Percentiles rank a stretch among this genome's conserved stretches.
Evolutionary conservation across 2,888 invertebrate genomes (phyloP).

Genomic region (Pterobdella sp.): DNA sequence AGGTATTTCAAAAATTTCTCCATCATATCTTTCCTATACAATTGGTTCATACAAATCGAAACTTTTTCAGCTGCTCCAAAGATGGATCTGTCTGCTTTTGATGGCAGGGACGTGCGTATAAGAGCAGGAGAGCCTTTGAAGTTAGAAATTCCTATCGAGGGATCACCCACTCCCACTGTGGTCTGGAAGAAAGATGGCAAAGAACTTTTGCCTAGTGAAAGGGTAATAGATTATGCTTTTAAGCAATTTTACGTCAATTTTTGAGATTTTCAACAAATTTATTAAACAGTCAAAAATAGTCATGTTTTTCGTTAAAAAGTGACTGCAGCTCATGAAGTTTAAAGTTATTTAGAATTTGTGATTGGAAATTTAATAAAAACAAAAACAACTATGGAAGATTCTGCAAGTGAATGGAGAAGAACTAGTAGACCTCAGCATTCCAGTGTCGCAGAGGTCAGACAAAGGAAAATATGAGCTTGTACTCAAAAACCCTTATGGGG

Average conservation of each 20-base stretch:
- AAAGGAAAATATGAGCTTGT: conserved; percentile 50
- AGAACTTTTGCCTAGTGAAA: conserved; percentile 24
- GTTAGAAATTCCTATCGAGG: conserved; percentile 82
- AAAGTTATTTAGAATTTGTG: no score
- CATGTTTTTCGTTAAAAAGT: no score
- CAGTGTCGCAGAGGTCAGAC: conserved; percentile 47
- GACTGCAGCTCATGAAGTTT: no score
- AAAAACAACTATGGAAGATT: conserved; percentile 32
- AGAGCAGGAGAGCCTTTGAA: conserved; percentile 92
- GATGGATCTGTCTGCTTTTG: conserved; percentile 74
- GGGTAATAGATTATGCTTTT: no score
- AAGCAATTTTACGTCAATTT: no score
- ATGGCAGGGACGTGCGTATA: conserved; percentile 82
- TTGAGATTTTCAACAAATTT: no score
- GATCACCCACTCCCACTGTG: conserved; percentile 83
- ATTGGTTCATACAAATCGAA: not conserved
- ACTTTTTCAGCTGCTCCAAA: conserved; percentile 73
- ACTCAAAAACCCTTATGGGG: conserved; percentile 47
- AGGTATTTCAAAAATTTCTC: conserved; percentile 40
- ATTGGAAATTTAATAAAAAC: no score
- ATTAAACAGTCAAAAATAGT: no score
- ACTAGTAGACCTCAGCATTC: conserved; percentile 45
- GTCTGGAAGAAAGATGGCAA: conserved; percentile 63
- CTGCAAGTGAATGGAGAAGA: conserved; percentile 44
- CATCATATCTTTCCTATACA: not conserved